Evolutionary conservation across 2,797 vertebrate species (phyloP), one percentile per base, ranked within the genome.

Genomic region (Silurus lanzhouensis): DNA sequence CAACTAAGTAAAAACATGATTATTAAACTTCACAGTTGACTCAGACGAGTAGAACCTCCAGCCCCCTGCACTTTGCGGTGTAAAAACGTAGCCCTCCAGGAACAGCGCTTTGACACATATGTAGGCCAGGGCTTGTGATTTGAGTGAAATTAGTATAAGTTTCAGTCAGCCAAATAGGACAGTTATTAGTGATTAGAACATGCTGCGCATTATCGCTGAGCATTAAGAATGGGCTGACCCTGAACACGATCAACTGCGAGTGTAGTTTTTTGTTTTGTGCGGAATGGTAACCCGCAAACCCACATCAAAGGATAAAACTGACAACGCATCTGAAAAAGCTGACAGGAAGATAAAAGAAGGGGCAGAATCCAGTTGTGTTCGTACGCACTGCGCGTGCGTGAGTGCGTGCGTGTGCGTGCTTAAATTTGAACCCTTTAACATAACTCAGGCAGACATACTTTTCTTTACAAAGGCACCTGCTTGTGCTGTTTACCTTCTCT

Each of bases 401-500:
- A 22, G 64, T 72, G 58, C 48, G 48, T 80, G 84, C 20, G 52
- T 61, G 63, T 61, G 46, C 2, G 22, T 44, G 17, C 19, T n/a
- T 81, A 25, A 52, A 77, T 72, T 78, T 52, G 63, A 61, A 70
- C 70, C 31, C 25, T 12, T 78, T 76, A 25, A 55, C 72, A 38
- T 68, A 68, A 67, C 25, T 15, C 64, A 10, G 17, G 3, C 68
- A 70, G 44, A 13, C 14, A 72, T 22, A 10, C 0, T 25, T 5
- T 38, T 5, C 38, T 38, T 38, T 5, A 38, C 38, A 38, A 38
- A 38, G 48, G 48, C 48, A 7, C 10, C 48, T 52, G 48, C 80
- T 27, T 55, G 52, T 57, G 25, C n/a, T 31, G 79, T 8, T 0
- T 94, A 99, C 98, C 98, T 99, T 99, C 90, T 99, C 97, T 88